phyloP scores from a whole-genome alignment of 2,113 vertebrate species.

The Albula goreensis region DNA sequence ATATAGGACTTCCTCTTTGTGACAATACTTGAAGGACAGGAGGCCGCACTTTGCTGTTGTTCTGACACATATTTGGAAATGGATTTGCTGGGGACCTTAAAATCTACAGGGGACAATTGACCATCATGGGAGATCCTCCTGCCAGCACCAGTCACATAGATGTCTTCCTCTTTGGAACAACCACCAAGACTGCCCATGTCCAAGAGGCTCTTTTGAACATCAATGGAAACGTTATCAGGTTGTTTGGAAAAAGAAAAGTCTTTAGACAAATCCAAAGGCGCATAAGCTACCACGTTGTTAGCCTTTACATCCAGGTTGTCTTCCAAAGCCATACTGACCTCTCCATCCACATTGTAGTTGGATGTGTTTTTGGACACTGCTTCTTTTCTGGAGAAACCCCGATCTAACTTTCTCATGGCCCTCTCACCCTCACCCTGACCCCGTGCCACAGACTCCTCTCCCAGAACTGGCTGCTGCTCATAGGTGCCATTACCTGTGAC shows the following conservation, averaged over 20 bases:
- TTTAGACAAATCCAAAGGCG: not conserved
- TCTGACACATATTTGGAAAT: not conserved
- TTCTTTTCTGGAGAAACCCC: not conserved
- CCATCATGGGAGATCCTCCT: not conserved
- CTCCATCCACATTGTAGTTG: not conserved
- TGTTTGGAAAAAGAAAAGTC: not conserved
- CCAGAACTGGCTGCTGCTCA: slow-evolving; percentile 23
- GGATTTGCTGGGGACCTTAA: not conserved
- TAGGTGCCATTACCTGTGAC: not conserved
- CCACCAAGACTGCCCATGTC: not conserved
- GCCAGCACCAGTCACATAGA: not conserved
- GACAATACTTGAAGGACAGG: not conserved
- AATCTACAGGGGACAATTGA: no score
- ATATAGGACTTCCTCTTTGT: not conserved
- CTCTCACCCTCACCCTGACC: not conserved
- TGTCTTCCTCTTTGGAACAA: not conserved
- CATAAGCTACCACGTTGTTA: slow-evolving; percentile 9
- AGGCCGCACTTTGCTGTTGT: no score
- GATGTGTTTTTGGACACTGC: no score
- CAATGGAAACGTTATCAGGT: not conserved
- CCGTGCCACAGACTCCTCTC: not conserved
- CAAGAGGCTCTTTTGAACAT: not conserved
- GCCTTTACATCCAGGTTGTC: not conserved
- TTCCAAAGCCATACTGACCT: not conserved
- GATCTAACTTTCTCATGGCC: not conserved